Base-by-base conservation (phyloP, 2,797 vertebrate genomes). In the Channa striata region DNA sequence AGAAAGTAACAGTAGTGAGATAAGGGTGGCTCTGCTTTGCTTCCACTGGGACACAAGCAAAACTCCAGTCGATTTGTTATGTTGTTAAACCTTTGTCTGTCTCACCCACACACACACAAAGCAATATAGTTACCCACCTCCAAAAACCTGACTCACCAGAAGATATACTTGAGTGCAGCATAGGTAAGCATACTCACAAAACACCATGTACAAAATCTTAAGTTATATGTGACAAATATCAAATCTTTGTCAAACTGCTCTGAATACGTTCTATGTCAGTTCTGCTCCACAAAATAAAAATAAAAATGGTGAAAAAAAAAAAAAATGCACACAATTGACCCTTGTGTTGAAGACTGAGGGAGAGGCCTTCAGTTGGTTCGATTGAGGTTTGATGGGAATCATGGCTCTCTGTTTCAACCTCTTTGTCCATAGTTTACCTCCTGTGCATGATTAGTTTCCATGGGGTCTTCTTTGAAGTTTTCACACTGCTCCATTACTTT, bases 401-500 rank as follows among this genome's bases (percentile, higher is more conserved):
- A 20, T 8, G 11, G 56, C 59, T 74, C 65, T 59, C 59, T n/a
- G 17, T 23, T 42, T 91, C 89, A 91, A 59, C 90, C 87, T 82
- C 89, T 81, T 37, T 90, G 87, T 74, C 83, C 86, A 13, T 71
- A 83, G 91, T 97, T 96, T 92, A 96, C 95, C 94, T 96, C 89
- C 65, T 83, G 91, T 30, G 83, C 92, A 0, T 77, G 68, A 80
- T 96, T 96, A 2, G 96, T 96, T 87, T 99, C 97, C 97, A 99
- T 99, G 77, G 96, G 96, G 90, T 97, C 96, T 70, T 99, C 97
- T 91, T 96, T 97, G 93, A 96, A 99, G 93, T 90, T 97, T 88
- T 95, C 94, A 92, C 98, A 99, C 74, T 97, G 96, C 85, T 97
- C 96, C 88, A 97, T 97, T 75, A 99, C 97, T 92, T 97, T 98